Evolutionary conservation across 2,888 invertebrate species (phyloP), one percentile per base, ranked within the genome.

Genomic region (Ormyrus pomaceus): DNA sequence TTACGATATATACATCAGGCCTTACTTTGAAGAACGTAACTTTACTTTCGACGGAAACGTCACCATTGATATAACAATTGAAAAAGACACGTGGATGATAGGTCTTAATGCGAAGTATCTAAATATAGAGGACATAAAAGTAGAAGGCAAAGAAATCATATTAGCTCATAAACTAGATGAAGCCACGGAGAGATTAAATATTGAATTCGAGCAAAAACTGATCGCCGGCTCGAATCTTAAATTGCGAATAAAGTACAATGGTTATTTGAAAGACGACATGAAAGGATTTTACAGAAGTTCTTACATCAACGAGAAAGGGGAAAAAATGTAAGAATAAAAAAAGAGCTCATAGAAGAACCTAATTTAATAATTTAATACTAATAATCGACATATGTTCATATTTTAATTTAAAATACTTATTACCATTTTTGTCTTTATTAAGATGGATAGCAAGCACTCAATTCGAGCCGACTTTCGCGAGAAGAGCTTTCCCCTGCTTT

Each of bases 401-500:
- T 9, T 64, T 64, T 64, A 4, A 5, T 50, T 11, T 62, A 34
- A 66, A 55, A 7, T 34, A 5, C 10, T 48, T 11, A 45, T 53
- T 5, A 66, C 1, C 1, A 13, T 45, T 4, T 9, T 45, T 34
- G 2, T 34, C 46, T n/a, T 73, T 69, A 61, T 72, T 5, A 56
- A 82, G 83, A 55, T 83, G 82, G 82, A 11, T 83, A 45, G 77
- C 82, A 0, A 79, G 68, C 8, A 83, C 82, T 0, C 80, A 83
- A 9, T 82, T 82, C 8, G 80, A 81, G 11, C 82, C 82, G 0
- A 93, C 94, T 1, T 91, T 94, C 79, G 95, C 95, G 0, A 93
- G 95, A 34, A 92, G 91, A 83, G 96, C 94, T 0, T 96, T 96
- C 88, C 96, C 96, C 46, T 94, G 95, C 85, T 96, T 96, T 85